phyloP scores from a whole-genome alignment of 2,113 vertebrate species.

The Semnornis frantzii region DNA sequence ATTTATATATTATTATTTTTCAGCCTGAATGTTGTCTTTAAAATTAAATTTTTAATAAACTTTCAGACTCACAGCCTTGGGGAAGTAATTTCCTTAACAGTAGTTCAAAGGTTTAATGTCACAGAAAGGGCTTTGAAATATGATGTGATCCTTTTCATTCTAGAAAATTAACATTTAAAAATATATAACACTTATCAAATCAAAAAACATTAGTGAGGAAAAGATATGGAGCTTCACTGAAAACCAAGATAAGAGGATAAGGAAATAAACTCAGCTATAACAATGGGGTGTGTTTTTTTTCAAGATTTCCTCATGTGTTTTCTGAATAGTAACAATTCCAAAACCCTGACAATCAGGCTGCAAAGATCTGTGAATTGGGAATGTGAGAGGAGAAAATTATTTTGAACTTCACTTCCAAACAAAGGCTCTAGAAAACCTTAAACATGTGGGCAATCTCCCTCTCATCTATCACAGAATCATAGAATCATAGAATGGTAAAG shows the following conservation, averaged over 20 bases:
- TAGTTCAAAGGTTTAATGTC: constrained; percentile 74
- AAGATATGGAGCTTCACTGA: constrained; percentile 16
- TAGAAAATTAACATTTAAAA: constrained; percentile 51
- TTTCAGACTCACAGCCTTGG: constrained; percentile 64
- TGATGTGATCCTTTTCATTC: constrained; percentile 62
- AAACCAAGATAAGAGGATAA: background rate
- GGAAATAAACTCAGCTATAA: constrained; percentile 16
- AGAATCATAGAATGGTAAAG: no score
- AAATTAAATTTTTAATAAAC: constrained; percentile 77
- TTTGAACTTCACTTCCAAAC: background rate
- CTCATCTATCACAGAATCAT: background rate
- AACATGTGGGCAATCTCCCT: background rate
- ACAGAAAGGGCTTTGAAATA: constrained; percentile 69
- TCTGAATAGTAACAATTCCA: constrained; percentile 2
- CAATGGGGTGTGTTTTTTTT: background rate
- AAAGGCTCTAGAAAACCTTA: background rate
- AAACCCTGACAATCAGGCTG: background rate
- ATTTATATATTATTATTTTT: constrained; percentile 61
- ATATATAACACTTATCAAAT: constrained; percentile 30
- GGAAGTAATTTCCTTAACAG: constrained; percentile 68
- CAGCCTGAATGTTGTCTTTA: constrained; percentile 34
- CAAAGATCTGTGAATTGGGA: background rate
- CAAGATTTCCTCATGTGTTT: background rate
- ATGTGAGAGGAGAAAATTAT: fast-evolving
- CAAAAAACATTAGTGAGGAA: constrained; percentile 60